Percentiles rank a stretch among this genome's conserved stretches.
These are phyloP conservation scores for Spodoptera exigua DNA, from an alignment of 2,888 invertebrate species.

Conservation along the genomic window DNA sequence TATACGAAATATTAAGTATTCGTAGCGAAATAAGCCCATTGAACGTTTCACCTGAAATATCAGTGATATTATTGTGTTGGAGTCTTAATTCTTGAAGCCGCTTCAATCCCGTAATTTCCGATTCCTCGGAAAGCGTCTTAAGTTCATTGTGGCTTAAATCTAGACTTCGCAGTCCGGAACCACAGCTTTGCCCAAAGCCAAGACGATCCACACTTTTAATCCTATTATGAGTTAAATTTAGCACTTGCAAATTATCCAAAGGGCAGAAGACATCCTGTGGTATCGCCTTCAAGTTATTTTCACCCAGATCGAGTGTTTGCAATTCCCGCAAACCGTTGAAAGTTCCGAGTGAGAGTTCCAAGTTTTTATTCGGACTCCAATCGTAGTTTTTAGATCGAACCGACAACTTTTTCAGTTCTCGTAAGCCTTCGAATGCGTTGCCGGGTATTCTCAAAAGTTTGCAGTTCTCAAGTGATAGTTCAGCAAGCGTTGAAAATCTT, in stretches of 20 bases:
- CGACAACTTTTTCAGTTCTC: conserved; percentile 93
- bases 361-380: conserved; percentile 93
- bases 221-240: conserved; percentile 95
- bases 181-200: conserved; percentile 91
- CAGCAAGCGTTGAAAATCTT: conserved; percentile 92
- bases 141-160: conserved; percentile 95
- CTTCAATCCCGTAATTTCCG: conserved; percentile 93
- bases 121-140: conserved; percentile 92
- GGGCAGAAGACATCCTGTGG: conserved; percentile 95
- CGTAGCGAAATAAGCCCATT: conserved; percentile 94
- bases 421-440: conserved; percentile 94
- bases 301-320: conserved; percentile 93
- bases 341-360: conserved; percentile 93
- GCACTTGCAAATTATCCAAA: conserved; percentile 93
- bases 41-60: conserved; percentile 94
- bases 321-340: conserved; percentile 94
- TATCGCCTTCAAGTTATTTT: conserved; percentile 94
- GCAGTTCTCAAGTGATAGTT: conserved; percentile 93
- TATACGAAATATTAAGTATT: conserved; percentile 95
- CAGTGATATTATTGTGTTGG: conserved; percentile 94
- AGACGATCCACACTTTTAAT: conserved; percentile 93
- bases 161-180: conserved; percentile 92
- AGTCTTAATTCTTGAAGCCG: conserved; percentile 94
- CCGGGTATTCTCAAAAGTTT: conserved; percentile 94
- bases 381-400: conserved; percentile 94